These are phyloP conservation scores for Rallus limicola DNA, from an alignment of 2,113 vertebrate species.

Conservation along the genomic window DNA sequence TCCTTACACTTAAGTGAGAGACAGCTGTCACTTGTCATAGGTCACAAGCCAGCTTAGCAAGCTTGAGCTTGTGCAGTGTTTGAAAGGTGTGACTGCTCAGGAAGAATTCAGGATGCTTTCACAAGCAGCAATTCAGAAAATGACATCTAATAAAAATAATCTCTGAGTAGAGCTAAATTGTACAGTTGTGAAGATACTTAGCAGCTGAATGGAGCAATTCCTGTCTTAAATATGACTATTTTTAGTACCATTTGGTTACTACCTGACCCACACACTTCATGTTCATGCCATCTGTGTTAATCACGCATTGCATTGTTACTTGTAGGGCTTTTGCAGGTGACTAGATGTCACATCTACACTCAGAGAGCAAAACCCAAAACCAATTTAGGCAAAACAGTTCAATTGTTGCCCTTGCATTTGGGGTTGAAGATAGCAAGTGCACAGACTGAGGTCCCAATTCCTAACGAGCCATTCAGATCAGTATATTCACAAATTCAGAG, in stretches of 20 bases:
- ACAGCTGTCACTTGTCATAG: fast-evolving
- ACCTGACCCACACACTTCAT: neutral
- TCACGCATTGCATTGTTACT: neutral
- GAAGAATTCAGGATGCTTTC: neutral
- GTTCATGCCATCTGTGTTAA: neutral
- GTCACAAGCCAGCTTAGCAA: neutral
- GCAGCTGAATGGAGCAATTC: neutral
- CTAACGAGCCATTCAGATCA: neutral
- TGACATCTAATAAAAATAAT: neutral
- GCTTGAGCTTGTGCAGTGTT: neutral
- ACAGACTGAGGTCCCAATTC: neutral
- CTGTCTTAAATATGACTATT: neutral
- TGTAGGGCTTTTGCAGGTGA: neutral
- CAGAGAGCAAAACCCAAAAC: neutral
- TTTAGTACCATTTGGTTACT: neutral
- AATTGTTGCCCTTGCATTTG: neutral
- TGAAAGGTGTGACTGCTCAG: neutral
- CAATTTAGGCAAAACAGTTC: neutral
- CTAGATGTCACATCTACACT: neutral
- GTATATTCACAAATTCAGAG: neutral
- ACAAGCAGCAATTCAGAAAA: neutral
- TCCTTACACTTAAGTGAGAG: neutral
- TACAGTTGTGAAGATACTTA: neutral
- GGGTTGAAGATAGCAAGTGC: neutral
- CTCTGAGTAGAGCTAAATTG: neutral